Conservation (phyloP, 2,113 vertebrate species). For the Atlantisia rogersi region DNA sequence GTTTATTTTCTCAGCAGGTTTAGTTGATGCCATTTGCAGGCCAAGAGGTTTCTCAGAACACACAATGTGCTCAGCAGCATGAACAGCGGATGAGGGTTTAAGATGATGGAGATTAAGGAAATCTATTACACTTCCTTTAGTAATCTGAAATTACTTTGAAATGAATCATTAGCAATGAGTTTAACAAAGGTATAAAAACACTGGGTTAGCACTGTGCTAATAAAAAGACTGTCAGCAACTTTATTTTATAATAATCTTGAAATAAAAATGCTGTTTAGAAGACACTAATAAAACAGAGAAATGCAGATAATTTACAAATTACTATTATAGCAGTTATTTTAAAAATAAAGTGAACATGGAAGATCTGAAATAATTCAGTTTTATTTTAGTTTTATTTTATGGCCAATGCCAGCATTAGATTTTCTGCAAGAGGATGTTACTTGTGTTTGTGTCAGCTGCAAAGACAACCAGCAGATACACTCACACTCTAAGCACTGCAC, state of each 20-base stretch:
- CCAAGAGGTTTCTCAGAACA: constrained; percentile 5
- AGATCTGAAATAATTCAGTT: not conserved
- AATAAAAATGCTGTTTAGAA: constrained; percentile 40
- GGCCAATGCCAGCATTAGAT: not conserved
- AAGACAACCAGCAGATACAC: not conserved
- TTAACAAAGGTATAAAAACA: not conserved
- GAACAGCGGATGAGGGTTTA: not conserved
- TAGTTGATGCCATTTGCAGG: constrained; percentile 14
- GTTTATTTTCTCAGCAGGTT: constrained; percentile 18
- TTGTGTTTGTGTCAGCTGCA: constrained; percentile 14
- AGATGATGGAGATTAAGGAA: constrained; percentile 48
- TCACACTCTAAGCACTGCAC: not conserved
- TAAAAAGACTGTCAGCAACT: constrained; percentile 46
- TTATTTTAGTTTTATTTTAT: not conserved
- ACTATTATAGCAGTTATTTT: not conserved
- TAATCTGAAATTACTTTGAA: constrained; percentile 51
- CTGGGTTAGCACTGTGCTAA: constrained; percentile 5
- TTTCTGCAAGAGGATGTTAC: not conserved
- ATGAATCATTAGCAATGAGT: constrained; percentile 43
- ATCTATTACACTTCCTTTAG: constrained; percentile 35
- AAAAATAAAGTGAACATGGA: not conserved
- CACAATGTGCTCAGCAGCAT: not conserved
- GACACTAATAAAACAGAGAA: constrained; percentile 47
- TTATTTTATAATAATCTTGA: constrained; percentile 55
- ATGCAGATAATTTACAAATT: not conserved